Conservation (phyloP, 2,888 invertebrate species). For the Trissonchulus latispiculum region DNA sequence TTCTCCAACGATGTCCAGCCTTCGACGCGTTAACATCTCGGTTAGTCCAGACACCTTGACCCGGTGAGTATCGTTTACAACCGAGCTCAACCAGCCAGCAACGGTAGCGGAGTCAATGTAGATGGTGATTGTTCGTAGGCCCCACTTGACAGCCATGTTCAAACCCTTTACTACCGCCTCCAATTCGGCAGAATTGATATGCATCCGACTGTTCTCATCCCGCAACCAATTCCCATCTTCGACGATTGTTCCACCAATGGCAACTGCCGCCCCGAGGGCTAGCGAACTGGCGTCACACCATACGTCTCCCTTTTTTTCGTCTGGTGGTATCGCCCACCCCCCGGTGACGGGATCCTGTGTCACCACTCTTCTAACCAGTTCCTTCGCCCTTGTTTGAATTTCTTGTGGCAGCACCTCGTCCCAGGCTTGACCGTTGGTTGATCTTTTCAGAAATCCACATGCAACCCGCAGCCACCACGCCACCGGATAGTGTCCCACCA, state of each 20-base stretch:
- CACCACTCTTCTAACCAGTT: not conserved
- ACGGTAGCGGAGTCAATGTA: slow-evolving; percentile 6
- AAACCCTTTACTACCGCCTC: slow-evolving; percentile 13
- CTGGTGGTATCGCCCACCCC: not conserved
- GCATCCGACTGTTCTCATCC: not conserved
- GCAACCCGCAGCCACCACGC: slow-evolving; percentile 14
- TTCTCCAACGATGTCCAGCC: slow-evolving; percentile 7
- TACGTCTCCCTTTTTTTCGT: not conserved
- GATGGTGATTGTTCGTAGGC: not conserved
- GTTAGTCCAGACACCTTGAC: not conserved
- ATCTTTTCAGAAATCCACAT: slow-evolving; percentile 1
- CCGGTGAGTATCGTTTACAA: not conserved
- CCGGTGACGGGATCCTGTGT: slow-evolving; percentile 9
- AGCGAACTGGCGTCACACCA: slow-evolving; percentile 14
- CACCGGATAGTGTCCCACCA: slow-evolving; percentile 10
- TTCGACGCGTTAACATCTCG: not conserved
- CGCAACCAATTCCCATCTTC: slow-evolving; percentile 13
- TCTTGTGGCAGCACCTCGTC: slow-evolving; percentile 3
- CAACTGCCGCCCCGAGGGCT: not conserved
- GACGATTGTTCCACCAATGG: slow-evolving; percentile 3
- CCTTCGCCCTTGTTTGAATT: not conserved
- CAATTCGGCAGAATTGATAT: slow-evolving; percentile 13
- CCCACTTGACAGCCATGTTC: slow-evolving; percentile 13
- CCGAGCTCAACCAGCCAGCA: slow-evolving; percentile 5
- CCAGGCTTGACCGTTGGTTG: not conserved